phyloP scores from a whole-genome alignment of 2,113 vertebrate species.

The Ovis canadensis region DNA sequence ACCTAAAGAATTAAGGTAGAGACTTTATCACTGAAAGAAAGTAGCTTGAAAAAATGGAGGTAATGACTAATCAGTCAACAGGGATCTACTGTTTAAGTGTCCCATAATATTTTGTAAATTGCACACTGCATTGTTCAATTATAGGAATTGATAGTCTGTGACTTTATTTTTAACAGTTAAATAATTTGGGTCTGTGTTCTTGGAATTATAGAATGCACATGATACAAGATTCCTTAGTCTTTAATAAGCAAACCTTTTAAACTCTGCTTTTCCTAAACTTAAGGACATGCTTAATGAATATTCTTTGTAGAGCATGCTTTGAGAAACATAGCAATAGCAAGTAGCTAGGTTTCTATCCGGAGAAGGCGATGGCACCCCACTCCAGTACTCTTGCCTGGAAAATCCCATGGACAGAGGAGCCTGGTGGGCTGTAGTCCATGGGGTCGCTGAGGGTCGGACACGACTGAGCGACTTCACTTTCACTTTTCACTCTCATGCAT shows the following conservation, averaged over 20 bases:
- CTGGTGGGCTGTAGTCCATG: too few relatives aligned
- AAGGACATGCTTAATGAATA: background rate
- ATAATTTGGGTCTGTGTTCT: background rate
- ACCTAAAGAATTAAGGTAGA: background rate
- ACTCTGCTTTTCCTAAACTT: background rate
- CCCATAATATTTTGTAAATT: background rate
- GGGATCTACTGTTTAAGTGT: background rate
- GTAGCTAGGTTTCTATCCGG: background rate
- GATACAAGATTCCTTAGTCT: background rate
- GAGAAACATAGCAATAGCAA: background rate
- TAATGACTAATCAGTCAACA: background rate
- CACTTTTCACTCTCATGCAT: too few relatives aligned
- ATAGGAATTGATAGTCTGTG: background rate
- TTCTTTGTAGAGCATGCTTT: background rate
- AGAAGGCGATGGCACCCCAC: too few relatives aligned
- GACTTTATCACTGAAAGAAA: slow-evolving; percentile 26
- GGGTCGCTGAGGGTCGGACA: too few relatives aligned
- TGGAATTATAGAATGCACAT: background rate
- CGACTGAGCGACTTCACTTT: too few relatives aligned
- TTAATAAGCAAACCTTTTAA: background rate
- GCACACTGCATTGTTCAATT: background rate
- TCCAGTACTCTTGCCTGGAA: too few relatives aligned
- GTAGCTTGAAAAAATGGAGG: background rate
- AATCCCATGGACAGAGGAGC: too few relatives aligned
- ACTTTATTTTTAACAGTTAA: background rate